Evolutionary conservation across 2,888 invertebrate species (phyloP).

Genomic region (Nyleta sp.): DNA sequence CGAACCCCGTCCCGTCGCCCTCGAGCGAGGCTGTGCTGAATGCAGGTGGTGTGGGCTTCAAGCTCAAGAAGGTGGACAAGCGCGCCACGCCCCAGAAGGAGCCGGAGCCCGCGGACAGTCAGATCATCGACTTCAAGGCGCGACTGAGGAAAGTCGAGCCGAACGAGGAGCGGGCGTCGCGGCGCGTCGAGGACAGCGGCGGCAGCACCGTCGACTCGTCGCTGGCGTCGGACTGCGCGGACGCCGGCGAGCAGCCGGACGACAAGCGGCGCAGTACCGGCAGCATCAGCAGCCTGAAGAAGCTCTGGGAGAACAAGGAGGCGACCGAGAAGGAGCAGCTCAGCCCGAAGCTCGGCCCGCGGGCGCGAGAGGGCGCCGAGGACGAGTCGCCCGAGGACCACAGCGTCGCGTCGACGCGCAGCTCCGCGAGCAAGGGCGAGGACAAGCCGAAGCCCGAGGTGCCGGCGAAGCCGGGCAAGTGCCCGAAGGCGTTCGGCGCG

Average conservation of each 20-base stretch:
- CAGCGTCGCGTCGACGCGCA: conserved; percentile 81
- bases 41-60: conserved; percentile 75
- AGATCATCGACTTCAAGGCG: conserved; percentile 93
- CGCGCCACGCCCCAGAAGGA: conserved; percentile 84
- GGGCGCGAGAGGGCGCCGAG: conserved; percentile 62
- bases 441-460: conserved; percentile 82
- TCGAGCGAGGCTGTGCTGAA: conserved; percentile 74
- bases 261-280: conserved; percentile 96
- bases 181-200: conserved; percentile 74
- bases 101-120: conserved; percentile 84
- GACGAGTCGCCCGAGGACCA: conserved; percentile 82
- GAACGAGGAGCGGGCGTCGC: conserved; percentile 73
- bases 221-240: conserved; percentile 70
- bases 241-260: conserved; percentile 86
- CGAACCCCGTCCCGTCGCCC: conserved; percentile 11
- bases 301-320: conserved; percentile 95
- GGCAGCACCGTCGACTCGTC: conserved; percentile 67
- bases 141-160: conserved; percentile 89
- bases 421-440: conserved; percentile 81
- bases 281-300: conserved; percentile 95
- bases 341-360: conserved; percentile 85
- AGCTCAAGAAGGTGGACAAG: conserved; percentile 90
- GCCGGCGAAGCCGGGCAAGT: conserved; percentile 83
- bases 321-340: conserved; percentile 84
- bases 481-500: conserved; percentile 82